phyloP scores from a whole-genome alignment of 1,140 invertebrate species.

The Meloidogyne hapla region DNA sequence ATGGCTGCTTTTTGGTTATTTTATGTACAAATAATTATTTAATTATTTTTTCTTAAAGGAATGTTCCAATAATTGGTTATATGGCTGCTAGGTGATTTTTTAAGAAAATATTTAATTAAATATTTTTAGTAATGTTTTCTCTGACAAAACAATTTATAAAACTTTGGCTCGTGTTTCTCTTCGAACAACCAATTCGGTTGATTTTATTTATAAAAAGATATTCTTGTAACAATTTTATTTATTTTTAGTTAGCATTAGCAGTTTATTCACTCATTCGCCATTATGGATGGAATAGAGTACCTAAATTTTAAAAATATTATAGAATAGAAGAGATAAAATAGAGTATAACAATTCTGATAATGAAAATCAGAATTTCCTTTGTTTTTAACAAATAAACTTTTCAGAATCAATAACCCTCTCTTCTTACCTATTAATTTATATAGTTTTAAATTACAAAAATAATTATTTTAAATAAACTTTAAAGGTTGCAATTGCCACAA shows the following conservation, averaged over 20 bases:
- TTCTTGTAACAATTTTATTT: not conserved
- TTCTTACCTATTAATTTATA: too few species aligned
- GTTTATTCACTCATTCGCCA: constrained; percentile 47
- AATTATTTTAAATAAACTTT: not conserved
- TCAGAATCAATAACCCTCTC: too few species aligned
- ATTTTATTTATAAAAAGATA: not conserved
- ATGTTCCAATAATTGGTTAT: constrained; percentile 54
- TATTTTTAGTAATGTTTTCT: constrained; percentile 43
- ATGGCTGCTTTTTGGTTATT: constrained; percentile 53
- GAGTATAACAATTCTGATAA: too few species aligned
- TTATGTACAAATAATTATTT: not conserved
- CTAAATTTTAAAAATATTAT: not conserved
- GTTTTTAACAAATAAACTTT: too few species aligned
- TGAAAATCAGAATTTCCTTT: too few species aligned
- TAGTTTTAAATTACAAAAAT: too few species aligned
- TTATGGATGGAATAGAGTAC: constrained; percentile 51
- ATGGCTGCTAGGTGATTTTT: constrained; percentile 13
- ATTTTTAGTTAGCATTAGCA: constrained; percentile 31
- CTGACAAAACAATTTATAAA: constrained; percentile 60
- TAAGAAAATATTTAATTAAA: not conserved
- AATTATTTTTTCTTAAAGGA: constrained; percentile 26
- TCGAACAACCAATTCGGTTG: constrained; percentile 55
- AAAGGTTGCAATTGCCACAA: constrained; percentile 57
- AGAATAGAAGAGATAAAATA: too few species aligned
- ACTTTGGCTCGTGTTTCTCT: constrained; percentile 55